Conservation (phyloP, 2,113 vertebrate species). For the Struthio camelus region DNA sequence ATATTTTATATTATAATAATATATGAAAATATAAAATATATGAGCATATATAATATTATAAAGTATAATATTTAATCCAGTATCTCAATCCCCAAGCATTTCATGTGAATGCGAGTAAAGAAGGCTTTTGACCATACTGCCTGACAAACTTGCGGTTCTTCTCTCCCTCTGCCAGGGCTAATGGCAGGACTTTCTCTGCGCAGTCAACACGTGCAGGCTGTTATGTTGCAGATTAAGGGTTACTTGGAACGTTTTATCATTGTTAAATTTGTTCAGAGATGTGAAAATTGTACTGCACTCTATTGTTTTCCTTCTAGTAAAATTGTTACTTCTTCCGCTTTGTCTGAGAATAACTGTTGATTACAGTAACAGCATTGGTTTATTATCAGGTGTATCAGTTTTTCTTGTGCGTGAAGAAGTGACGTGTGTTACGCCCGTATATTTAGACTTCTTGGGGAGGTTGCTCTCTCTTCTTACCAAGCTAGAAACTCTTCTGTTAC, state of each 20-base stretch:
- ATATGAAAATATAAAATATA: background rate
- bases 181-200: background rate
- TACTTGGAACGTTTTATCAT: accelerated
- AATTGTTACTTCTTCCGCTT: background rate
- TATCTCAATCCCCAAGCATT: background rate
- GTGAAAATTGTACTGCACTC: background rate
- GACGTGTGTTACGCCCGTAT: background rate
- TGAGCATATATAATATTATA: background rate
- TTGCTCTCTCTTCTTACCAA: background rate
- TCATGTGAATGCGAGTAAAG: background rate
- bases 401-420: background rate
- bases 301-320: background rate
- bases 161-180: background rate
- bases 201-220: background rate
- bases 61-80: background rate
- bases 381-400: background rate
- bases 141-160: background rate
- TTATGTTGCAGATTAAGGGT: background rate
- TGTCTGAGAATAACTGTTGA: background rate
- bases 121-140: background rate
- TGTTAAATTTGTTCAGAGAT: background rate
- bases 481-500: background rate
- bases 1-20: background rate
- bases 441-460: background rate
- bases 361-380: background rate